Percentiles rank a stretch among this genome's conserved stretches.
phyloP scores from a whole-genome alignment of 2,113 vertebrate species.

The Meles meles region DNA sequence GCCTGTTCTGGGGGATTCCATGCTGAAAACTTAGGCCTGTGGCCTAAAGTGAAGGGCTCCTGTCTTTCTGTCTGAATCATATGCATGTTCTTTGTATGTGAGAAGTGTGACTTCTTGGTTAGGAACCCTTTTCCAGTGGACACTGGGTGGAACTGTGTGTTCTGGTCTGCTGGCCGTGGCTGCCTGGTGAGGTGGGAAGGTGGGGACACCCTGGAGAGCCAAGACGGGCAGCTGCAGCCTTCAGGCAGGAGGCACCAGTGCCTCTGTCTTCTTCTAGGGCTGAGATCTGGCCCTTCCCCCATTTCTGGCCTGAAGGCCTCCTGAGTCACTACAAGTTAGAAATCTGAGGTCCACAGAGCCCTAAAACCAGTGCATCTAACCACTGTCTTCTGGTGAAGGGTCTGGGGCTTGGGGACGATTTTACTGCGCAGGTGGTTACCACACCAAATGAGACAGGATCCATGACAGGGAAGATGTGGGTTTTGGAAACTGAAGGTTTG shows the following conservation, averaged over 20 bases:
- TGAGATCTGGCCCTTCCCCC: neutral
- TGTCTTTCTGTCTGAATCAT: neutral
- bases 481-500: neutral
- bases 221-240: neutral
- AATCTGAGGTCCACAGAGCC: neutral
- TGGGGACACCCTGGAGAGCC: neutral
- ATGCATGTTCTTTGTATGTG: neutral
- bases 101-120: neutral
- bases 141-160: neutral
- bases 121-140: neutral
- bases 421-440: neutral
- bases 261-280: neutral
- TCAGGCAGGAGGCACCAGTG: neutral
- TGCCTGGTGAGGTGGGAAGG: neutral
- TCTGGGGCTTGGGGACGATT: neutral
- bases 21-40: neutral
- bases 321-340: neutral
- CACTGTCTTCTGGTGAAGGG: neutral
- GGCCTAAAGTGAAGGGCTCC: neutral
- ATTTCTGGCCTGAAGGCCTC: neutral
- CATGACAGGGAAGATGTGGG: neutral
- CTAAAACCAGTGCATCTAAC: neutral
- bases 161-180: neutral
- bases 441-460: neutral
- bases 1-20: neutral